Base-by-base conservation (phyloP, 1,140 invertebrate species). In the Musca domestica region DNA sequence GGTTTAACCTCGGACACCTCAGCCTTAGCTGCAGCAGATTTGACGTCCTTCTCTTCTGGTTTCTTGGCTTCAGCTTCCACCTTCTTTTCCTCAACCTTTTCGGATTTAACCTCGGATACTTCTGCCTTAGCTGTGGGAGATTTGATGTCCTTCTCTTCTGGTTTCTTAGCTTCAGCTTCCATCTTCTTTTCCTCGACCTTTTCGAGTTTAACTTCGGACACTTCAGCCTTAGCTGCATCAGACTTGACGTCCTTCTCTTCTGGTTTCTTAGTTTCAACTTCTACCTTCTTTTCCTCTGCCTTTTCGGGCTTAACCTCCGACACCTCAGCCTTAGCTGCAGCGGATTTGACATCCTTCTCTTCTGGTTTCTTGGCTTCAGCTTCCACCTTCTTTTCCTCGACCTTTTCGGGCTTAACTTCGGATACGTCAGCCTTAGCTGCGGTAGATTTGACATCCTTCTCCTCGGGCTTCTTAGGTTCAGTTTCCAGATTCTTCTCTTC, bases 1-100 rank as follows among this genome's bases (percentile, higher is more conserved):
- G 69, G 47, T 41, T 75, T 69, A 0, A 64, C 69, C 71, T 72
- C 68, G 64, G 71, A 63, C 7, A 68, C 52, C 52, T 58, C 67
- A 25, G 15, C 69, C 19, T 51, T 52, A 17, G 10, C 17, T 27
- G 23, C 2, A 15, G 1, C 22, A 12, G 20, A 3, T 17, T 47
- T 58, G 30, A 14, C 30, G 27, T 65, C 20, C 15, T 15, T 49
- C 20, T 64, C 30, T 41, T 65, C 34, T 1, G 2, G 19, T 23
- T 41, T 25, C 54, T 48, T 30, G 19, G 64, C 34, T 20, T 79
- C 75, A 3, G 71, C 69, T 15, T 72, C 72, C 69, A 77, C 56
- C 17, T 64, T 58, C 19, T 56, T 46, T 17, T 64, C 56, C 47
- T 25, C 34, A n/a, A 27, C 10, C 41, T 67, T 46, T 17, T 58